Percentiles rank a stretch among this genome's conserved stretches.
These are phyloP conservation scores for Euwallacea similis DNA, from an alignment of 1,140 invertebrate species.

Conservation along the genomic window DNA sequence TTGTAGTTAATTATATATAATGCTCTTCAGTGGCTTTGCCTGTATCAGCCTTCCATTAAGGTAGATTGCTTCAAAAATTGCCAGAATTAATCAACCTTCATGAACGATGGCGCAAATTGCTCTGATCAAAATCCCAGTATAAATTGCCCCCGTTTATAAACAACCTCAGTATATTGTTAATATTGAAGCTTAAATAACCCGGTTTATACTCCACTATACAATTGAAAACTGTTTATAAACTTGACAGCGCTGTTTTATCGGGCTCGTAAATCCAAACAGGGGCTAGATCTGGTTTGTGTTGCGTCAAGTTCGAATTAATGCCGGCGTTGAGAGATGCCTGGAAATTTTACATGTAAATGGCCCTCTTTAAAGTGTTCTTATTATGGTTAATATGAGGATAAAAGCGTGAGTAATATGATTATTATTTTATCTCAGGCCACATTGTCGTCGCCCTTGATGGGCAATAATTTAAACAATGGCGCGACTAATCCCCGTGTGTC, in stretches of 20 bases:
- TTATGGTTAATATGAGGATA: neutral
- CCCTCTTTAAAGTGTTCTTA: neutral
- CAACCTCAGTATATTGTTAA: slow-evolving; percentile 6
- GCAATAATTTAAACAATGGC: neutral
- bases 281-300: slow-evolving; percentile 25
- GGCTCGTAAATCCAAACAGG: neutral
- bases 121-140: too few relatives aligned
- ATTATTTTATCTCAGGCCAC: neutral
- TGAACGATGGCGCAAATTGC: too few relatives aligned
- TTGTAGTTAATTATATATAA: too few relatives aligned
- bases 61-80: too few relatives aligned
- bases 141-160: too few relatives aligned
- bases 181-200: slow-evolving; percentile 12
- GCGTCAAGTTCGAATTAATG: slow-evolving; percentile 16
- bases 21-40: too few relatives aligned
- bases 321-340: slow-evolving; percentile 14
- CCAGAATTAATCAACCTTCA: too few relatives aligned
- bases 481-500: slow-evolving; percentile 32
- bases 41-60: too few relatives aligned
- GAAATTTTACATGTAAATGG: slow-evolving; percentile 3
- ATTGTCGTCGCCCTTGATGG: slow-evolving; percentile 20
- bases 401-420: neutral
- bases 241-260: slow-evolving; percentile 8
- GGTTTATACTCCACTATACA: slow-evolving; percentile 17
- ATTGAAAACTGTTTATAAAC: slow-evolving; percentile 28